Base-by-base conservation (phyloP, 2,113 vertebrate genomes). In the Mus musculus region DNA sequence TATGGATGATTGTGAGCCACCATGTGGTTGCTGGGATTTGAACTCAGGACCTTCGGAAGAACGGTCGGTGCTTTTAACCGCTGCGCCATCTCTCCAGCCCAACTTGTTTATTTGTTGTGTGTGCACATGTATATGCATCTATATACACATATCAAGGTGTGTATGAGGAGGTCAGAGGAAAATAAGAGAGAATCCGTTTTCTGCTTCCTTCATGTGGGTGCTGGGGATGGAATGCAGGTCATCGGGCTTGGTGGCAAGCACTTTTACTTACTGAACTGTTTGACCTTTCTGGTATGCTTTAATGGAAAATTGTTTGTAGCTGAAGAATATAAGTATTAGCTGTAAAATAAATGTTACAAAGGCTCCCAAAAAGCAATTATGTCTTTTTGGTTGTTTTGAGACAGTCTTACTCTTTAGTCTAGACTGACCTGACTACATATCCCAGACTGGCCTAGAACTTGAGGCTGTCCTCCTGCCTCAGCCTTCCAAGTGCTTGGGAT, bases 281-380 rank as follows among this genome's bases (percentile, higher is more conserved):
- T 84, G 80, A 13, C 36, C 36, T 42, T 72, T 59, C 56, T 86
- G 72, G 56, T 86, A 20, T 71, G n/a, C 77, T 92, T 94, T 71
- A 72, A 86, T 59, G 65, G 71, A 46, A 94, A 59, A 56, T 77
- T 67, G 76, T 52, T 19, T 91, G 65, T 17, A 59, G 5, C 42
- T 95, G 36, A 93, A 90, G 65, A 93, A 49, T 86, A 59, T 77
- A 72, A 36, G 76, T 94, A 80, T 12, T 86, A 71, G 13, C 89
- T 49, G 81, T 92, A 59, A 24, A 59, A 13, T n/a, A n/a, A 54
- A 33, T 92, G 67, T 93, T 42, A 81, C 46, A 80, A 10, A 93
- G 69, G n/a, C 88, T 84, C 42, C 49, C 71, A 85, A 71, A 85
- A 94, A 59, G 16, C 20, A 20, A 30, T 84, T 42, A 39, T 16